Conservation (phyloP, 2,113 vertebrate species). For the Trichechus manatus region DNA sequence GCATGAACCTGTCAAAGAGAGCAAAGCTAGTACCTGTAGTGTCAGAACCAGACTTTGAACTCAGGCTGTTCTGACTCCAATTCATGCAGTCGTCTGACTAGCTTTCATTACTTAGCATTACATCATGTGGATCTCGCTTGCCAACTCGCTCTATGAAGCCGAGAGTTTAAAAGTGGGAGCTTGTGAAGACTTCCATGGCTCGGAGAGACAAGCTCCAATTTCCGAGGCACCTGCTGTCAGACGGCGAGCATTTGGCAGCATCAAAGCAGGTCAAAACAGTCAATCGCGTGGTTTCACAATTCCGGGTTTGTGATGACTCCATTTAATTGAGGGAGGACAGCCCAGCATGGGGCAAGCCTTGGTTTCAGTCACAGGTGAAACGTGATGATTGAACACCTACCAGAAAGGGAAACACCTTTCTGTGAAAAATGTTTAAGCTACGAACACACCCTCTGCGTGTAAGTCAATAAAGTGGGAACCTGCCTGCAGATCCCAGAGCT, state of each 20-base stretch:
- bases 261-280: not conserved
- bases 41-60: not conserved
- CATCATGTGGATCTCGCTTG: not conserved
- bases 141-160: fast-evolving
- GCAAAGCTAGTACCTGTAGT: no score
- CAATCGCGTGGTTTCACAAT: conserved; percentile 59
- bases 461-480: conserved; percentile 67
- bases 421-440: conserved; percentile 73
- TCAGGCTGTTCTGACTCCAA: not conserved
- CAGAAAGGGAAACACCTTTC: conserved; percentile 81
- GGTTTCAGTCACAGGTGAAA: conserved; percentile 82
- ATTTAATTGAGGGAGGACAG: conserved; percentile 73
- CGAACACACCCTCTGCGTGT: conserved; percentile 65
- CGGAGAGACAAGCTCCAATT: not conserved
- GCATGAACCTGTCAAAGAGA: not conserved
- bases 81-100: not conserved
- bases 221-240: not conserved
- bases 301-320: conserved; percentile 72
- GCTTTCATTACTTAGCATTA: not conserved
- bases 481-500: conserved; percentile 56
- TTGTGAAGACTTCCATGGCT: no score
- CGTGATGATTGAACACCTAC: conserved; percentile 79
- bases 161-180: not conserved
- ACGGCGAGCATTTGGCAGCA: not conserved
- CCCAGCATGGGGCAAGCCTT: conserved; percentile 75